Base-by-base conservation (phyloP, 2,888 invertebrate species). In the Buathra laborator region DNA sequence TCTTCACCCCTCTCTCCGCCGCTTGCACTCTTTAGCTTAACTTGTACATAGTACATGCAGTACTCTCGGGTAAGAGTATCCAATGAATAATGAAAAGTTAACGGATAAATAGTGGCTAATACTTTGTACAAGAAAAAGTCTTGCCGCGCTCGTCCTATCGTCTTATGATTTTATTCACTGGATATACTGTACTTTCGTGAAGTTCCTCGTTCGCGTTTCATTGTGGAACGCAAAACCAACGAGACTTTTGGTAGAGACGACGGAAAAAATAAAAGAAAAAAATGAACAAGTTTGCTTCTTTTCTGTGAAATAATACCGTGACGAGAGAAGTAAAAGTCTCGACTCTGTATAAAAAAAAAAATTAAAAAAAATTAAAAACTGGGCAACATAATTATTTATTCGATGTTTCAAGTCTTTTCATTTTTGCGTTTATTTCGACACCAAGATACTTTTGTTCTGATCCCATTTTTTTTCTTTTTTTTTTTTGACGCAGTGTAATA, bases 51-150 rank as follows among this genome's bases (percentile, higher is more conserved):
- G 66, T 16, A 62, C 24, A 62, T 16, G 46, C 59, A 62, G 24
- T 48, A 59, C 43, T 62, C 62, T n/a, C 32, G 46, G 24, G 32
- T 16, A 59, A 64, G 59, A 81, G 81, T 75, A 76, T 79, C 46
- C 68, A 44, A 68, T 78, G 70, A 70, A 64, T 76, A 88, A 88
- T 87, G 81, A 87, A 86, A 88, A 90, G 88, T 89, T 88, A 90
- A 88, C 89, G 87, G 88, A 90, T 90, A 89, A 89, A 90, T 90
- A 89, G 88, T 81, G 67, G 86, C 88, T 89, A 89, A 90, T 90
- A 87, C 86, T 88, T 86, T 1, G 62, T 76, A 86, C 71, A 44
- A 64, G 59, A 46, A 44, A 7, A 46, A 44, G 14, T 37, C 37
- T 9, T 9, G 37, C 37, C 37, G 37, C 14, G 56, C 56, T 81